Evolutionary conservation across 2,113 vertebrate genomes (phyloP).

Genomic region (Eurypyga helias): DNA sequence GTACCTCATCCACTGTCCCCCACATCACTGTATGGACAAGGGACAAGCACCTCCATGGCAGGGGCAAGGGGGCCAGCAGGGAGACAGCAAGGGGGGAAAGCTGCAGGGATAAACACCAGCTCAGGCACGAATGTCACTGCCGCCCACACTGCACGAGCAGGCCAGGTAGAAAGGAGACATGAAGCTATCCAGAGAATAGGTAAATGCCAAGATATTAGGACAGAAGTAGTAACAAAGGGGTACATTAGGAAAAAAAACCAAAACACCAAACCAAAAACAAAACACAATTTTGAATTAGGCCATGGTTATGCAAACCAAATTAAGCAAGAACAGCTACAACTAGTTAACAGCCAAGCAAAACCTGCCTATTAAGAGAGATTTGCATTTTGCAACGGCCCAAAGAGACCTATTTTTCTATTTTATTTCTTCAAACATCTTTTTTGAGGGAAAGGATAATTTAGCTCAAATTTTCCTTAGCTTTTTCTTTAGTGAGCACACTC

Average conservation of each 20-base stretch:
- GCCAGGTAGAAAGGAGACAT: not conserved
- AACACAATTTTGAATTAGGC: conserved; percentile 25
- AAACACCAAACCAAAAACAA: too few relatives aligned
- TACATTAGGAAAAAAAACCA: not conserved
- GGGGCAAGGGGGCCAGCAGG: not conserved
- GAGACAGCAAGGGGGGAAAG: too few relatives aligned
- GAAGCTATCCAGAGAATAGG: not conserved
- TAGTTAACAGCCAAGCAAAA: conserved; percentile 53
- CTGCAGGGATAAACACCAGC: not conserved
- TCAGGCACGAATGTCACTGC: not conserved
- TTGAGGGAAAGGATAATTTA: conserved; percentile 34
- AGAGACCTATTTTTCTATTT: conserved; percentile 51
- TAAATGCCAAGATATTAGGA: not conserved
- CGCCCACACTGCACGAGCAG: accelerated
- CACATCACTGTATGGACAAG: not conserved
- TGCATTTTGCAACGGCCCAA: conserved; percentile 51
- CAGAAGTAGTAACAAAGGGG: not conserved
- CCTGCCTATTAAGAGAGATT: conserved; percentile 40
- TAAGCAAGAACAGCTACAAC: conserved; percentile 50
- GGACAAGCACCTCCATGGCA: not conserved
- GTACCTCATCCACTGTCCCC: not conserved
- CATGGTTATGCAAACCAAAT: conserved; percentile 37
- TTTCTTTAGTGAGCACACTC: conserved; percentile 8
- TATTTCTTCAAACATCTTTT: conserved; percentile 56
- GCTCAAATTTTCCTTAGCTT: conserved; percentile 43